Base-by-base conservation (phyloP, 2,113 vertebrate species). In the Cnemophilus loriae region DNA sequence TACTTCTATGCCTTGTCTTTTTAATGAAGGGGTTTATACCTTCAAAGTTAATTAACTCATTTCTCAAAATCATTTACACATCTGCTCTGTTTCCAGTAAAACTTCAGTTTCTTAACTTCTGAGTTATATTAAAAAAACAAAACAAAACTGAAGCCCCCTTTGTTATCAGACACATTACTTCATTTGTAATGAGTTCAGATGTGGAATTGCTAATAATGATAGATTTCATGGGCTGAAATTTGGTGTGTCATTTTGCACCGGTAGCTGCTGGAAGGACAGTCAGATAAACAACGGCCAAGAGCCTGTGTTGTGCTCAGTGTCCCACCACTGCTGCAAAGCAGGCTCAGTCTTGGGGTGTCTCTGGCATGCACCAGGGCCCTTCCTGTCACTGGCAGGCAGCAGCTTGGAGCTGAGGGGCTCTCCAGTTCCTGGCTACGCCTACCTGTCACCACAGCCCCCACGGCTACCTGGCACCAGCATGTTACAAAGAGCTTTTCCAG, bases 11-110 rank as follows among this genome's bases (percentile, higher is more conserved):
- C 59, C 64, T 86, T 67, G 37, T 93, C 88, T 94, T 93, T 94
- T 83, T 88, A 94, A 95, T 90, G 86, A 92, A 84, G 77, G 82
- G 30, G 69, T 85, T 94, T 89, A 89, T 88, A 94, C 80, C 47
- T 95, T 84, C 46, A 53, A 84, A 90, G 80, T 89, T 96, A 97
- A 95, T 95, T 93, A 95, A 86, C 68, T 92, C 47, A 50, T 93
- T 95, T 93, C 85, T 90, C 90, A 95, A 90, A 93, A 93, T 93
- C 85, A 69, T 93, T 92, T 94, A 93, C 76, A 93, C 86, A 95
- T 86, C 88, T 95, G 83, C 64, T 94, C n/a, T 61, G 27, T 89
- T 95, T 81, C 76, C 52, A 84, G 46, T 86, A 77, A 88, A 92
- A 92, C 83, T 92, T 88, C 33, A 68, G 63, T 67, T 90, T 88